Evolutionary conservation across 2,888 invertebrate genomes (phyloP), one percentile per base, ranked within the genome.

Genomic region (Chrysodeixis includens): DNA sequence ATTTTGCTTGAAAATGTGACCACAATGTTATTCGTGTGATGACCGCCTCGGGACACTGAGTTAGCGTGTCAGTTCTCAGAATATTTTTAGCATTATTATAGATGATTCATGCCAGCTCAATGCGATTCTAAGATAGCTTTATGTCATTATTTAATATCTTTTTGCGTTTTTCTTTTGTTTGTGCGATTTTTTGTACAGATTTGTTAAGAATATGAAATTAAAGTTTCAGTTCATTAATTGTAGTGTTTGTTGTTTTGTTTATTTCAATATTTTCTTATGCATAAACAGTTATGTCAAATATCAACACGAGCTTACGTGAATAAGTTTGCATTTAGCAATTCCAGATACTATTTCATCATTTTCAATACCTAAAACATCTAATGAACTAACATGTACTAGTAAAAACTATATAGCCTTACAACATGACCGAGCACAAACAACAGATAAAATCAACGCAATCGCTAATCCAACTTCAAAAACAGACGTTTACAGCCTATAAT

Each of bases 1-100:
- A 92, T 90, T 90, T 88, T 79, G 86, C 87, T 83, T 76, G 78
- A 76, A 87, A 88, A 88, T 91, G 90, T 88, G 91, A 92, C 91
- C 90, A 89, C 69, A 82, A 70, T 53, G 46, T 85, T 83, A 83
- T 79, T 75, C 66, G 69, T 76, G 61, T 73, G 82, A 82, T 74
- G 69, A 65, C 30, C 78, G 88, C 88, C 87, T n/a, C 70, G 64
- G 86, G 89, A 88, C 81, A 86, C 66, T 40, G 59, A 32, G 63
- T 59, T 53, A 55, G 35, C 66, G 54, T 68, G 66, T 66, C 56
- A 69, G 67, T 78, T 78, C 81, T 58, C 55, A 68, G 79, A 81
- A 65, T 30, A 59, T 62, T 76, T 80, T 64, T 69, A 76, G 71
- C 53, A 65, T 63, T 62, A 55, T 51, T 52, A 44, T 22, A 4